A percentile compares a stretch with the other conserved stretches of the same genome.
phyloP scores from a whole-genome alignment of 1,140 invertebrate genomes.

The Kradibia gibbosae region DNA sequence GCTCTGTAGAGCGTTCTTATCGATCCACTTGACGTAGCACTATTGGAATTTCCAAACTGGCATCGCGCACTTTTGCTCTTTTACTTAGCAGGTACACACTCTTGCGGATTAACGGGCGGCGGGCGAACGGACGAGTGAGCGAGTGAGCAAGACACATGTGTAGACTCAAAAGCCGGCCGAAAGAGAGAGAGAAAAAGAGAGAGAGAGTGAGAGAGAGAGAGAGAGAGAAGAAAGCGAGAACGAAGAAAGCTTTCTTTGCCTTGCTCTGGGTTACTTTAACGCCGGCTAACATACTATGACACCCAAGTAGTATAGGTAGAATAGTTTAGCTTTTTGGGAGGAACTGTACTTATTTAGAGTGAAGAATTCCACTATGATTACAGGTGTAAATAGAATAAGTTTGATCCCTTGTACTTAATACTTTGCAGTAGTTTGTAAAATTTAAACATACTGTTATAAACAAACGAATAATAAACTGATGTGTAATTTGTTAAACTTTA shows the following conservation, averaged over 20 bases:
- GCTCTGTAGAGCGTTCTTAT: background rate
- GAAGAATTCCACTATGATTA: background rate
- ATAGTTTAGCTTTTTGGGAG: background rate
- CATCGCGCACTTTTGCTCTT: background rate
- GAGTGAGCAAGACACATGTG: no score
- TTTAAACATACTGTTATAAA: no score
- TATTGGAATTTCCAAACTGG: conserved; percentile 30
- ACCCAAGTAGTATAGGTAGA: background rate
- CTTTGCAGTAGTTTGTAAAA: no score
- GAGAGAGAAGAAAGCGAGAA: background rate
- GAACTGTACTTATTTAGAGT: background rate
- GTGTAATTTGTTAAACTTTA: no score
- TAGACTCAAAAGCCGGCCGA: no score
- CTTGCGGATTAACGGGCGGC: background rate
- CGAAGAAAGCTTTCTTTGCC: background rate
- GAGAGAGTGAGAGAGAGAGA: background rate
- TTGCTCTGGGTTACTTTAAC: background rate
- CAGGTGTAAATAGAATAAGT: conserved; percentile 1
- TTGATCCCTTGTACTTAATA: background rate
- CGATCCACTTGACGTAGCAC: background rate
- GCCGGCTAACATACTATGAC: conserved; percentile 10
- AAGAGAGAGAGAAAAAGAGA: conserved; percentile 18
- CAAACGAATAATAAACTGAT: no score
- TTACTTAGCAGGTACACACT: background rate
- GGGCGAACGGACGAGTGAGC: background rate